Conservation (phyloP, 2,113 vertebrate species). For the Forbesichthys agassizii region DNA sequence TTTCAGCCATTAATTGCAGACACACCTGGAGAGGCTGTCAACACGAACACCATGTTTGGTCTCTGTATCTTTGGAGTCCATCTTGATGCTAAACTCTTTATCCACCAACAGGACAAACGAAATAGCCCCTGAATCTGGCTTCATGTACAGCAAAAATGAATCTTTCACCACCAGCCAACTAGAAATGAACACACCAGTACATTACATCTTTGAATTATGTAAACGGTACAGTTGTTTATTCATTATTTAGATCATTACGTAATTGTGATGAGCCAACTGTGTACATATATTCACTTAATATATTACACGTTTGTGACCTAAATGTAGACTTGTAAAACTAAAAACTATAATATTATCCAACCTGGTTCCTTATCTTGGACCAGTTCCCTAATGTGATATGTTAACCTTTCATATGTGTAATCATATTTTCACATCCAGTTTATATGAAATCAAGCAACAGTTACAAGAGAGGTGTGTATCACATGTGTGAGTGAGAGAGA, state of each 20-base stretch:
- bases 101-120: constrained; percentile 92
- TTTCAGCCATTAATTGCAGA: background rate
- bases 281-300: too few species aligned
- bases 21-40: constrained; percentile 86
- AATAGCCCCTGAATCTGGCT: constrained; percentile 88
- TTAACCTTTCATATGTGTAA: too few species aligned
- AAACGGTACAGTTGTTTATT: background rate
- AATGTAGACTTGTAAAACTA: too few species aligned
- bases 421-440: too few species aligned
- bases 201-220: background rate
- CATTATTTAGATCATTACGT: background rate
- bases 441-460: background rate
- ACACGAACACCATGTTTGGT: constrained; percentile 92
- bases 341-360: too few species aligned
- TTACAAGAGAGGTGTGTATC: too few species aligned
- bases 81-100: constrained; percentile 92
- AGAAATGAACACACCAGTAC: constrained; percentile 21
- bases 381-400: too few species aligned
- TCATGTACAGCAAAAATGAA: constrained; percentile 94
- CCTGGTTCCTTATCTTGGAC: too few species aligned
- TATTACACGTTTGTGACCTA: too few species aligned
- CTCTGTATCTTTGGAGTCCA: constrained; percentile 93
- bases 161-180: constrained; percentile 98
- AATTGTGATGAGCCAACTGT: too few species aligned
- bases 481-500: too few species aligned